These are phyloP conservation scores for Lasioglossum pauxillum DNA, from an alignment of 2,888 invertebrate species.

Conservation along the genomic window DNA sequence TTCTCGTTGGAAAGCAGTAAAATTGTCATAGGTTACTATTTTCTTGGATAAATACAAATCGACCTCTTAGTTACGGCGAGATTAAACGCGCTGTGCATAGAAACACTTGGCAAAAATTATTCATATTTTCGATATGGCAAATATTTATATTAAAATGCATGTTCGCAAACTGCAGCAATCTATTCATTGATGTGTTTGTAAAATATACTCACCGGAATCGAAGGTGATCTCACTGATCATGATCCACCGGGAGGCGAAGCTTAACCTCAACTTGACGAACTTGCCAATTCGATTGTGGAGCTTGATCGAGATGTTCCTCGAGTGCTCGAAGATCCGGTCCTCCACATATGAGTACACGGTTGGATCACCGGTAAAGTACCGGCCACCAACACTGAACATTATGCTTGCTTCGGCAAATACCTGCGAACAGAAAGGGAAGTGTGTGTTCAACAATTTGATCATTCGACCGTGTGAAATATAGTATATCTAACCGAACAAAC, in stretches of 20 bases:
- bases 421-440: constrained; percentile 82
- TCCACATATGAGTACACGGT: constrained; percentile 90
- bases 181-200: background rate
- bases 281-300: constrained; percentile 92
- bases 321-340: constrained; percentile 92
- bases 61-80: background rate
- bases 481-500: background rate
- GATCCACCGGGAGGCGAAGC: constrained; percentile 94
- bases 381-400: constrained; percentile 93
- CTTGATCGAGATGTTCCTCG: constrained; percentile 92
- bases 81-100: background rate
- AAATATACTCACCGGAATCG: constrained; percentile 88
- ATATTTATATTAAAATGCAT: background rate
- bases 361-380: constrained; percentile 91
- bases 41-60: background rate
- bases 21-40: background rate
- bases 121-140: background rate
- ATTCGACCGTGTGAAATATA: background rate
- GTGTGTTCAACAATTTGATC: background rate
- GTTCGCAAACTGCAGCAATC: background rate
- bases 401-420: constrained; percentile 93
- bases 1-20: background rate
- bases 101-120: background rate
- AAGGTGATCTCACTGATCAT: constrained; percentile 96
- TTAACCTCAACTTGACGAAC: constrained; percentile 91